Conservation (phyloP, 1,140 invertebrate genomes). For the Drosophila persimilis region DNA sequence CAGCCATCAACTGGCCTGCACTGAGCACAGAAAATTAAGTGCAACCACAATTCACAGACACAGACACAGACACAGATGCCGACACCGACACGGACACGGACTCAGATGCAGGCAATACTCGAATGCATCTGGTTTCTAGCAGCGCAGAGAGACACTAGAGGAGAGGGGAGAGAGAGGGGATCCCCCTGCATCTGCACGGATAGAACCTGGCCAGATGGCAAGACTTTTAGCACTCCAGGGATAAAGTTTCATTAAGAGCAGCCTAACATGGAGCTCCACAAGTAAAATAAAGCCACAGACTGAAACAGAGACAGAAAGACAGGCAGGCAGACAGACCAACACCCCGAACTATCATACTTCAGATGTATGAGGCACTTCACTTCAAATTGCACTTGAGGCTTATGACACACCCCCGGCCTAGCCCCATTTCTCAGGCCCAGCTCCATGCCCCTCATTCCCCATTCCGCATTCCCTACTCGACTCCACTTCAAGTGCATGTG, state of each 20-base stretch:
- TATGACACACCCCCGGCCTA: slow-evolving; percentile 45
- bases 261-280: slow-evolving; percentile 48
- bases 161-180: slow-evolving; percentile 6
- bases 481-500: slow-evolving; percentile 77
- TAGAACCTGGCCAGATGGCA: slow-evolving; percentile 57
- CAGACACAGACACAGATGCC: slow-evolving; percentile 12
- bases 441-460: slow-evolving; percentile 14
- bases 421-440: background rate
- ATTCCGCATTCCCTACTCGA: slow-evolving; percentile 2
- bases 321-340: slow-evolving; percentile 6
- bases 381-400: slow-evolving; percentile 64
- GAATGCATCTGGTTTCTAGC: slow-evolving; percentile 2
- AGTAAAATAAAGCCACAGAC: slow-evolving; percentile 59
- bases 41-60: slow-evolving; percentile 33
- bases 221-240: slow-evolving; percentile 76
- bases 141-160: slow-evolving; percentile 5
- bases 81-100: slow-evolving; percentile 15
- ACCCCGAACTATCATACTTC: slow-evolving; percentile 71
- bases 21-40: slow-evolving; percentile 49
- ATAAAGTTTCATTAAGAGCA: slow-evolving; percentile 80
- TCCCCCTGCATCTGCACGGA: slow-evolving; percentile 24
- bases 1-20: slow-evolving; percentile 7
- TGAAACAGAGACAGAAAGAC: slow-evolving; percentile 6
- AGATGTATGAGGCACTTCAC: slow-evolving; percentile 58
- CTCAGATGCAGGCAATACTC: slow-evolving; percentile 16